Evolutionary conservation across 2,113 vertebrate species (phyloP).

Genomic region (Gopherus flavomarginatus): DNA sequence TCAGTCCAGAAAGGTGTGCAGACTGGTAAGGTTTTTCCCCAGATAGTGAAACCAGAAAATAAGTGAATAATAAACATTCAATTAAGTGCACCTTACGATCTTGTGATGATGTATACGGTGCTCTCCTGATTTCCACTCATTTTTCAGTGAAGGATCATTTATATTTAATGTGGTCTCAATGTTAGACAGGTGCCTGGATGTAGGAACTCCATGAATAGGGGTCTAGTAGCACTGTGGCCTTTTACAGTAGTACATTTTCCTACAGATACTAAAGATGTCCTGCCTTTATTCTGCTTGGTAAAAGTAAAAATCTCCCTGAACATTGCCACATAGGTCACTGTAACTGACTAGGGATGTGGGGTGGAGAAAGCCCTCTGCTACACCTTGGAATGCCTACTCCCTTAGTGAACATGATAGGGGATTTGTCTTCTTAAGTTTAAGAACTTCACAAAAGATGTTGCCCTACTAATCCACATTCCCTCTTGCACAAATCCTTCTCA

Average conservation of each 20-base stretch:
- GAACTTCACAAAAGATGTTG: background rate
- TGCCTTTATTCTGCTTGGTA: background rate
- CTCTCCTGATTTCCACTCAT: background rate
- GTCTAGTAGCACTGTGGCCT: background rate
- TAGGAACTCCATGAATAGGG: background rate
- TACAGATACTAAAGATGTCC: background rate
- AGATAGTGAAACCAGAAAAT: background rate
- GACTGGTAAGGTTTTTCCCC: background rate
- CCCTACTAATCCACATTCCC: background rate
- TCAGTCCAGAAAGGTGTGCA: background rate
- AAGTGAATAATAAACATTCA: background rate
- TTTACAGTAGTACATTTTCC: background rate
- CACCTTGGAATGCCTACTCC: background rate
- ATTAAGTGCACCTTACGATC: background rate
- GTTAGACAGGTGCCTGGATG: background rate
- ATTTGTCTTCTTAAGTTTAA: background rate
- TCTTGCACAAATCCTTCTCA: background rate
- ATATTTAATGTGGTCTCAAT: background rate
- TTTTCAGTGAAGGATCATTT: background rate
- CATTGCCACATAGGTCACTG: background rate
- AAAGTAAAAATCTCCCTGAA: background rate
- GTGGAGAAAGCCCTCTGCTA: background rate
- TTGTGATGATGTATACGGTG: accelerated
- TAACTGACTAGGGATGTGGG: background rate
- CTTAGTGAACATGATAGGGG: background rate